Base-by-base conservation (phyloP, 2,113 vertebrate genomes). In the Cyphomyrus plagiostoma region DNA sequence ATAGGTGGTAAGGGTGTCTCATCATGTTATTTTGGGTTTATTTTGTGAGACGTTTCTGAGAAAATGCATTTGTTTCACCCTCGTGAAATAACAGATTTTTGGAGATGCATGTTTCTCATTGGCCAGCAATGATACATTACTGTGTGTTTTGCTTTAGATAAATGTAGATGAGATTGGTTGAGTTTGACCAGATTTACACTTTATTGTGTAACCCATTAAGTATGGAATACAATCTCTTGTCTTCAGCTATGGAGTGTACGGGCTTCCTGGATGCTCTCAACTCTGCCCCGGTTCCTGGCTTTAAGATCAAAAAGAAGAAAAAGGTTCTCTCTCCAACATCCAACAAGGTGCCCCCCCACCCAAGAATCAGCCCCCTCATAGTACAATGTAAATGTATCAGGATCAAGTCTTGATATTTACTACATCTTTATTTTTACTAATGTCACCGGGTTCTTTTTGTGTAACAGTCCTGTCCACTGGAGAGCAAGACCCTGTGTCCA, bases 251-350 rank as follows among this genome's bases (percentile, higher is more conserved):
- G 96, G 98, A 99, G 91, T 97, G 96, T 9, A 96, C 97, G 0
- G 98, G 97, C 5, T 99, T 99, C 93, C 93, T 99, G 35, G 98
- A 99, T 11, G 98, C 98, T 2, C 96, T 99, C 83, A 99, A 99
- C 91, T 99, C 98, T 0, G 98, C 98, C 3, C 98, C 98, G 0
- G 95, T 99, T 21, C 97, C 97, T 0, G 98, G 98, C 39, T 97
- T 98, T 92, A 99, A 99, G 93, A 99, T 99, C 91, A 99, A 99
- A 92, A 99, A 99, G 94, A 99, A 99, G 93, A 99, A 99, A 88
- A 99, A 98, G 86, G 97, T 95, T 0, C 92, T 96, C 21, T 99
- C 98, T 3, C 98, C 98, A 0, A 99, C 98, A 0, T 96, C 97
- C 0, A 95, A 96, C 91, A 99, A 99, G 98, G 98, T 99, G 93